phyloP scores from a whole-genome alignment of 1,140 invertebrate genomes.

The Eupeodes corollae region DNA sequence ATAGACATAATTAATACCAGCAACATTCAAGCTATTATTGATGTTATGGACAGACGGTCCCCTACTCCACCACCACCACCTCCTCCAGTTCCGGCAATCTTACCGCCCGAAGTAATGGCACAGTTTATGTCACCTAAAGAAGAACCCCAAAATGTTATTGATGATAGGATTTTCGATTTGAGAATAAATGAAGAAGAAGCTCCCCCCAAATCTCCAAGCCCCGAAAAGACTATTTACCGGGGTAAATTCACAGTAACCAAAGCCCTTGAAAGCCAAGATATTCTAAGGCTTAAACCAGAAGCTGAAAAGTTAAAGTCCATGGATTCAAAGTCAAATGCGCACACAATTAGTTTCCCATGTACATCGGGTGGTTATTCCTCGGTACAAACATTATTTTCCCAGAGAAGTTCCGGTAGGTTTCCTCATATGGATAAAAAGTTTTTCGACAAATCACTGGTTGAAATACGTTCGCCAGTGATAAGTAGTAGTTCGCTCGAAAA shows the following conservation, averaged over 20 bases:
- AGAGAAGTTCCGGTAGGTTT: slow-evolving; percentile 23
- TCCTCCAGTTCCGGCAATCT: slow-evolving; percentile 25
- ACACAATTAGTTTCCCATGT: slow-evolving; percentile 50
- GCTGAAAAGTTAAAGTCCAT: slow-evolving; percentile 31
- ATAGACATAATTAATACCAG: slow-evolving; percentile 30
- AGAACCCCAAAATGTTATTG: not conserved
- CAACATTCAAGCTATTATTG: slow-evolving; percentile 24
- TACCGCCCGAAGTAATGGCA: slow-evolving; percentile 27
- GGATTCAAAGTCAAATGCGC: slow-evolving; percentile 40
- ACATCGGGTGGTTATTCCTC: slow-evolving; percentile 45
- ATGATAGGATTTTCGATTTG: not conserved
- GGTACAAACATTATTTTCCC: slow-evolving; percentile 38
- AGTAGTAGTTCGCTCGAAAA: slow-evolving; percentile 49
- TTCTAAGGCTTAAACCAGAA: slow-evolving; percentile 39
- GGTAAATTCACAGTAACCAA: slow-evolving; percentile 34
- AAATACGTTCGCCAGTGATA: slow-evolving; percentile 62
- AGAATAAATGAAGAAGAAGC: not conserved
- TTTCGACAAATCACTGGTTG: slow-evolving; percentile 68
- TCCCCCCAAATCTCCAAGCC: slow-evolving; percentile 9
- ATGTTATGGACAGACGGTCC: slow-evolving; percentile 17
- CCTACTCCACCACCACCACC: slow-evolving; percentile 23
- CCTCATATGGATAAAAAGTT: slow-evolving; percentile 63
- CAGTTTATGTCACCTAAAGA: slow-evolving; percentile 18
- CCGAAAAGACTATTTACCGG: slow-evolving; percentile 13
- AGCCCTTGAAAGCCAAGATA: slow-evolving; percentile 42